Base-by-base conservation (phyloP, 30 jellyfish, hydroid and myxozoan species). In the Pseudorhiza aurosa region DNA sequence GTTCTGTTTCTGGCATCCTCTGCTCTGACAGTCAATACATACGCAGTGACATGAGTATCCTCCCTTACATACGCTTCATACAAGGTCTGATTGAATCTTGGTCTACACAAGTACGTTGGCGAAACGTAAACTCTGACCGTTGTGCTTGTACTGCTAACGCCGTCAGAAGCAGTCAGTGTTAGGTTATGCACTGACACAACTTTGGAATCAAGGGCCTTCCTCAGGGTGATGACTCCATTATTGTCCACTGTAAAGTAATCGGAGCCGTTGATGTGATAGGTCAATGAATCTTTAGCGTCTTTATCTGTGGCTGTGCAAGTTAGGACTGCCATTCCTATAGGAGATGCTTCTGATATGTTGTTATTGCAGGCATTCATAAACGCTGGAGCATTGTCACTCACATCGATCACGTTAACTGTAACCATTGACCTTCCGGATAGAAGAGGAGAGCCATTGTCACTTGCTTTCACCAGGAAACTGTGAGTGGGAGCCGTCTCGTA, bases 301-400 rank as follows among this genome's bases (percentile, higher is more conserved):
- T 53, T 58, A 58, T 87, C 96, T 40, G 71, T 75, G 43, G 96
- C 96, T 42, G 33, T 82, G 71, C 87, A 58, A 2, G 55, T 70
- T 25, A 76, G 3, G 14, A 87, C 82, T 15, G 44, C 28, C 83
- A 73, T 67, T 10, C 87, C 96, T 15, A 58, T 37, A 3, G 91
- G 91, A 21, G 85, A 51, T 19, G 53, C 65, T 32, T 67, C 92
- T 4, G 89, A 63, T 5, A 87, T 36, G n/a, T 73, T 75, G 72
- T 60, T 76, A 40, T 44, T 67, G 72, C 83, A 72, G 1, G 2
- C 68, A 9, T 37, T 51, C 43, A 49, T 51, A 46, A 94, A 94
- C 51, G 28, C 42, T 1, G 99, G 99, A 2, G 82, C 79, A 58
- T 87, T 87, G 65, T 94, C 99, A 72, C 87, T 87, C 12, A 87